These are phyloP conservation scores for Hephaestus fuliginosus DNA, from an alignment of 2,797 vertebrate genomes.

Conservation along the genomic window DNA sequence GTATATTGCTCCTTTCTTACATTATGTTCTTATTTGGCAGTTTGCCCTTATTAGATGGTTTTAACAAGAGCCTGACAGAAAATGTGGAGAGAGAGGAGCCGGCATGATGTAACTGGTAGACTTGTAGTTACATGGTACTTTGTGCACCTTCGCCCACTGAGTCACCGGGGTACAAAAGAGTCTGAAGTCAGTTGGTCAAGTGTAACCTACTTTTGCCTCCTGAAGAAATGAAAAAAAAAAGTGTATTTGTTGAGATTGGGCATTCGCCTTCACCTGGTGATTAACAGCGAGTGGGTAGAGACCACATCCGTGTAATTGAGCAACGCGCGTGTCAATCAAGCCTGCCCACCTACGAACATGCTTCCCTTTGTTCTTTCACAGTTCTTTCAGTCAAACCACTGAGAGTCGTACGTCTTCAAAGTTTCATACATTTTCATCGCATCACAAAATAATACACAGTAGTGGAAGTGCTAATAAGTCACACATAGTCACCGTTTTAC, in stretches of 20 bases:
- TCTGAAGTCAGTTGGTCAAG: neutral
- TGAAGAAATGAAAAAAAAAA: neutral
- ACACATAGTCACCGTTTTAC: neutral
- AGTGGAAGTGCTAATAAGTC: too few relatives aligned
- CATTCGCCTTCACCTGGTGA: neutral
- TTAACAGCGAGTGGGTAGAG: neutral
- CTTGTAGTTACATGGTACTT: neutral
- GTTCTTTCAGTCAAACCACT: neutral
- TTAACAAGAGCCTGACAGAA: neutral
- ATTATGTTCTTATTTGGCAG: slow-evolving; percentile 19
- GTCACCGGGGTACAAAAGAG: neutral
- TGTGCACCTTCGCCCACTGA: neutral
- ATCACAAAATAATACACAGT: too few relatives aligned
- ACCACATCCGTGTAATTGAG: neutral
- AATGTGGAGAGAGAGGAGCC: neutral
- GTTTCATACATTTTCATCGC: too few relatives aligned
- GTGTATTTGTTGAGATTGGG: too few relatives aligned
- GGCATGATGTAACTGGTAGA: neutral
- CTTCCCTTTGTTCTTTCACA: neutral
- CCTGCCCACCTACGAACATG: neutral
- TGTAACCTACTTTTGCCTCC: neutral
- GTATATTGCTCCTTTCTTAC: slow-evolving; percentile 4
- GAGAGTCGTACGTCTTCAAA: too few relatives aligned
- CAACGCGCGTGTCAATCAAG: neutral
- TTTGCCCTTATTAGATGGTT: neutral